Evolutionary conservation across 2,113 vertebrate species (phyloP).

Genomic region (Lates calcarifer): DNA sequence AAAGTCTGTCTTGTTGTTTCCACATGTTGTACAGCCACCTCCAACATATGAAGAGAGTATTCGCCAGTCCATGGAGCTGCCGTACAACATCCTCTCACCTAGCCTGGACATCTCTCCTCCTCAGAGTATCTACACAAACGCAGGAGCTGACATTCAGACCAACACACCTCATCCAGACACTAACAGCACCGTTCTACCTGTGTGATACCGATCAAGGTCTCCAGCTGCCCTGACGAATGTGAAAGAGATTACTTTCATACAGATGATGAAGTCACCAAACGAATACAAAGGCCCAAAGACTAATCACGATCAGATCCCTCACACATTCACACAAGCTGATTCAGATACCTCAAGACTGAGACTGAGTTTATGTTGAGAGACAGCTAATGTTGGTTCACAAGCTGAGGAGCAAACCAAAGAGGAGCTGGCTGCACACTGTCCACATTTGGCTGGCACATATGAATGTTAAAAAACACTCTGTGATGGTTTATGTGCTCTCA

Average conservation of each 20-base stretch:
- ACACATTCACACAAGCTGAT: conserved; percentile 18
- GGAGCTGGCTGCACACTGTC: conserved; percentile 15
- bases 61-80: conserved; percentile 75
- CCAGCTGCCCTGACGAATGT: not conserved
- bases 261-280: conserved; percentile 13
- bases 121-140: conserved; percentile 29
- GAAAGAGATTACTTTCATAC: conserved; percentile 10
- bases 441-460: not conserved
- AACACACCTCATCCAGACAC: conserved; percentile 37
- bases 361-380: conserved; percentile 6
- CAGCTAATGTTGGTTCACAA: conserved; percentile 17
- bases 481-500: not conserved
- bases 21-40: conserved; percentile 71
- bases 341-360: conserved; percentile 49
- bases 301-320: not conserved
- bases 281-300: not conserved
- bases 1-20: not conserved
- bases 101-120: conserved; percentile 27
- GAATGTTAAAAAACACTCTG: conserved; percentile 57
- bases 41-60: conserved; percentile 84
- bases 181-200: conserved; percentile 24
- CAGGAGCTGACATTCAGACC: conserved; percentile 7
- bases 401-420: conserved; percentile 62
- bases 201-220: conserved; percentile 44
- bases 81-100: conserved; percentile 59